These are phyloP conservation scores for Tor tambroides DNA, from an alignment of 2,113 vertebrate genomes.

Conservation along the genomic window DNA sequence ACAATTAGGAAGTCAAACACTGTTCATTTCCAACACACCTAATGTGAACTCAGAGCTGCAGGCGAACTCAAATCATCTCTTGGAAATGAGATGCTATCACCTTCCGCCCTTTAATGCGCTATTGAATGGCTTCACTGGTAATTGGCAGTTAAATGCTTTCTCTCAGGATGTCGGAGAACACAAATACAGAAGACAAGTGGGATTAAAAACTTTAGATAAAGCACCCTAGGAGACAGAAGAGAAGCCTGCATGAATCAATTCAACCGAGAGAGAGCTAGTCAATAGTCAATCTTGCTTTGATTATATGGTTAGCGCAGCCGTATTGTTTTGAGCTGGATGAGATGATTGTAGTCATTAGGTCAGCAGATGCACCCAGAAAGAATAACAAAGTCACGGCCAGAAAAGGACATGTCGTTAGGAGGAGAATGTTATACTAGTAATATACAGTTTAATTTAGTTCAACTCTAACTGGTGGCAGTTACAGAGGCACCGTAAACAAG, in stretches of 20 bases:
- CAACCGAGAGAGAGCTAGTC: neutral
- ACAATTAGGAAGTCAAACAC: constrained; percentile 14
- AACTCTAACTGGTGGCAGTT: constrained; percentile 1
- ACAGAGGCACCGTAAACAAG: constrained; percentile 12
- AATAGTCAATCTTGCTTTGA: constrained; percentile 38
- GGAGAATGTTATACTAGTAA: constrained; percentile 36
- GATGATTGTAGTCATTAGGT: constrained; percentile 45
- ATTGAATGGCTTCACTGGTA: constrained; percentile 40
- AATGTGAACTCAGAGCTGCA: constrained; percentile 13
- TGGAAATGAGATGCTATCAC: constrained; percentile 37
- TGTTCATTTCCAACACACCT: neutral
- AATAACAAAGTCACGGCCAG: constrained; percentile 4
- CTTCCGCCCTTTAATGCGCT: constrained; percentile 4
- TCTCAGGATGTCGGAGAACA: constrained; percentile 38
- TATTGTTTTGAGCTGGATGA: constrained; percentile 38
- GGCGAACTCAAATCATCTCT: constrained; percentile 6
- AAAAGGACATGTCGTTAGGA: constrained; percentile 15
- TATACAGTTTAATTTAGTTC: constrained; percentile 34
- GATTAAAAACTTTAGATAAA: constrained; percentile 41
- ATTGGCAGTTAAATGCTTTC: constrained; percentile 35
- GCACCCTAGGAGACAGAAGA: constrained; percentile 12
- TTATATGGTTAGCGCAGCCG: constrained; percentile 18
- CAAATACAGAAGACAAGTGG: constrained; percentile 25
- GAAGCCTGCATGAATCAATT: constrained; percentile 25
- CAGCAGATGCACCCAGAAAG: constrained; percentile 34